Base-by-base conservation (phyloP, 2,888 invertebrate species). In the Epistrophella euchroma region DNA sequence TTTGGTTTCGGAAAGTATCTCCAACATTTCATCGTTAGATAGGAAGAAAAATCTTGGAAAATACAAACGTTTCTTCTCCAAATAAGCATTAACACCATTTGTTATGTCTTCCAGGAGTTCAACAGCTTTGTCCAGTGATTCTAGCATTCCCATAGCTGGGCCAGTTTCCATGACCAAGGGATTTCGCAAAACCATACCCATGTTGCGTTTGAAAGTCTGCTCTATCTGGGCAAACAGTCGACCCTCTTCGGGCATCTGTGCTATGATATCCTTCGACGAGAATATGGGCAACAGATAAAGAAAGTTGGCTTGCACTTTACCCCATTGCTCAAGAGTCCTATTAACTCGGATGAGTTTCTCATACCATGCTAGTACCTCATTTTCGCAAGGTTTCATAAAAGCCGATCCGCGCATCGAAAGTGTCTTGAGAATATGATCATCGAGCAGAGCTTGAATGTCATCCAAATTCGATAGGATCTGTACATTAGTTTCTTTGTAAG, bases 41-140 rank as follows among this genome's bases (percentile, higher is more conserved):
- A 96, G 91, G 89, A 96, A 96, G 92, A 96, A 96, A 90, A 97
- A 95, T 88, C 96, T 94, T 15, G 96, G 94, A 90, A 96, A 96
- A 89, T 93, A 94, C 13, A 95, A 90, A 79, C 95, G 92, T 89
- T 95, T 95, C 90, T 94, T 94, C 89, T 96, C 95, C 78, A 96
- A 92, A 90, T 96, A 96, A 62, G 93, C 93, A 89, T 94, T 94
- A 0, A 96, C 94, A 1, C 95, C 95, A 83, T 93, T 93, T 80
- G 94, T 94, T 64, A 96, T 94, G 84, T 93, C 93, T 84, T 96
- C 95, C 55, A 96, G 90, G 64, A 94, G 92, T 35, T 92, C 88
- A 91, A 93, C 88, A 88, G 93, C 90, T 66, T 95, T 94, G 91
- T 93, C 93, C 90, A 97, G 94, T 1, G 95, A 93, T 91, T 97